Conservation (phyloP, 2,797 vertebrate species). For the Enteromius viviparus region DNA sequence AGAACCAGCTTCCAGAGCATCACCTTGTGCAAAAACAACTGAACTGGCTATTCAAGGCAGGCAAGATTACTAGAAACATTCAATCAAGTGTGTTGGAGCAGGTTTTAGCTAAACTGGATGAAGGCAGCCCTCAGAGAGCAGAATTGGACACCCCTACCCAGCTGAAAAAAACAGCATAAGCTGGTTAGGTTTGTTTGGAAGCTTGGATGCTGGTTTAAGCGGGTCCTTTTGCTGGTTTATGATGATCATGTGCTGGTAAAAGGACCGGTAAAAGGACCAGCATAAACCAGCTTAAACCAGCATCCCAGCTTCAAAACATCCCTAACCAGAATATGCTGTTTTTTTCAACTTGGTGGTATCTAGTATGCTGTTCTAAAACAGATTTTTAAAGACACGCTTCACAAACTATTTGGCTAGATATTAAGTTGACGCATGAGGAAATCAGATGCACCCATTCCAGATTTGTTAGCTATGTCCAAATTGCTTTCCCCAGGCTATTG, state of each 20-base stretch:
- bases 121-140: background rate
- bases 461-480: constrained; percentile 11
- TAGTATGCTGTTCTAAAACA: background rate
- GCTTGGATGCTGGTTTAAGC: no score
- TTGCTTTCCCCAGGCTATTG: constrained; percentile 1
- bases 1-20: background rate
- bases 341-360: background rate
- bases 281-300: no score
- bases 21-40: background rate
- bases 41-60: background rate
- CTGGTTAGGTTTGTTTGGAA: no score
- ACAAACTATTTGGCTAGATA: background rate
- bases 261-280: no score
- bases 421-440: constrained; percentile 1
- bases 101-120: background rate
- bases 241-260: no score
- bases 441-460: constrained; percentile 2
- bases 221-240: no score
- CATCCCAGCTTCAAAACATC: no score
- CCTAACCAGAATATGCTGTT: no score
- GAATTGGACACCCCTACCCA: background rate
- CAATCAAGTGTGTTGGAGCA: background rate
- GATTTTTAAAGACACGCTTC: background rate
- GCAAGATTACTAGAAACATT: background rate
- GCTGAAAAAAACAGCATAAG: no score